phyloP scores from a whole-genome alignment of 2,797 vertebrate genomes.

The Dromococcyx pavoninus region DNA sequence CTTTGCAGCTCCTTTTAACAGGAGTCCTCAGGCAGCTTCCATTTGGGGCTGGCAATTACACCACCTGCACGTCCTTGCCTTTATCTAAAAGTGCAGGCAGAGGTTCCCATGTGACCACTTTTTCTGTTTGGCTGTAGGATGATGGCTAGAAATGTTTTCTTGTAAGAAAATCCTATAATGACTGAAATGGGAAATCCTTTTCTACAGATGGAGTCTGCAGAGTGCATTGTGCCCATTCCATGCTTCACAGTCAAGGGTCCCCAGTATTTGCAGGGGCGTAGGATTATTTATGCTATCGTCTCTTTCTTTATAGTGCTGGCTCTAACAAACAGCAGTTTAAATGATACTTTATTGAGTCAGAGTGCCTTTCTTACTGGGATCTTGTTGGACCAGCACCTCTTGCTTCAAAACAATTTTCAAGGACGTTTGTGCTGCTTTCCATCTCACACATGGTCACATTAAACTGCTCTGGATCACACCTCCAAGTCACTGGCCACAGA shows the following conservation, averaged over 20 bases:
- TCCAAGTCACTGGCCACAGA: neutral
- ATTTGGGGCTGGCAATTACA: neutral
- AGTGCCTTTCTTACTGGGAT: neutral
- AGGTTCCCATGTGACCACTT: neutral
- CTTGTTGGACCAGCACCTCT: neutral
- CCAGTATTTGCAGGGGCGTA: neutral
- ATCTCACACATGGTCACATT: neutral
- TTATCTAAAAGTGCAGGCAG: neutral
- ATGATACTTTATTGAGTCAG: neutral
- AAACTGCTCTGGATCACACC: neutral
- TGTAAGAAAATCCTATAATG: neutral
- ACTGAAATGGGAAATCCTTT: neutral
- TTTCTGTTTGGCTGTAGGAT: neutral
- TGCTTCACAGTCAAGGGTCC: neutral
- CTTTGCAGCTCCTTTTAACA: accelerated
- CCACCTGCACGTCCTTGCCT: neutral
- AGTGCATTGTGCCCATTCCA: accelerated
- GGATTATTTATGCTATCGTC: neutral
- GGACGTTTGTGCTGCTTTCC: neutral
- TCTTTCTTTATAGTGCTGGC: neutral
- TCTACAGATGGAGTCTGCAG: neutral
- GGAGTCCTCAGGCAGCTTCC: neutral
- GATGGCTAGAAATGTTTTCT: neutral
- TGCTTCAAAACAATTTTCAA: neutral
- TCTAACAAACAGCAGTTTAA: neutral